Percentiles rank a stretch among this genome's conserved stretches.
These are phyloP conservation scores for Clusia tigrina DNA, from an alignment of 2,888 invertebrate genomes.

Conservation along the genomic window DNA sequence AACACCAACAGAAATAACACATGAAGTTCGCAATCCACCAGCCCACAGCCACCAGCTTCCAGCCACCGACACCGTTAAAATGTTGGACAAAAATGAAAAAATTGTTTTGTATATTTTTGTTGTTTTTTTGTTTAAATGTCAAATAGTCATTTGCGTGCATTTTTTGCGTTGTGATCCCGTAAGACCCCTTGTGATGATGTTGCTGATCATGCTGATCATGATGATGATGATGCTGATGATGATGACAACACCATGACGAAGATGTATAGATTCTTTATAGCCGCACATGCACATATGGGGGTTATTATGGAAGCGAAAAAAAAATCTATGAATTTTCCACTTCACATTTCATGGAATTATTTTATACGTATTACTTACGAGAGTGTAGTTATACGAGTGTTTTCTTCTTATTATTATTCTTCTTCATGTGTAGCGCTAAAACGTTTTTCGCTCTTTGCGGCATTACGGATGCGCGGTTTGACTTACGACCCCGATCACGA, in stretches of 20 bases:
- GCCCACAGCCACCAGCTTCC: background rate
- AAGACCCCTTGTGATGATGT: constrained; percentile 17
- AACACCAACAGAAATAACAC: constrained; percentile 29
- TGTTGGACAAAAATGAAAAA: too few relatives aligned
- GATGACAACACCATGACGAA: constrained; percentile 40
- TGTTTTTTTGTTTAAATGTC: constrained; percentile 9
- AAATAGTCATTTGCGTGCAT: constrained; percentile 16
- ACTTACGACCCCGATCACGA: constrained; percentile 34
- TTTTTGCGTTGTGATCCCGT: constrained; percentile 25
- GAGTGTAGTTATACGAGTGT: background rate
- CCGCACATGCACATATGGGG: constrained; percentile 17
- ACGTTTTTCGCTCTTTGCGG: too few relatives aligned
- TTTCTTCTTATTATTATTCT: constrained; percentile 14
- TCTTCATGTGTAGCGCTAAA: too few relatives aligned
- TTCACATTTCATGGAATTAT: constrained; percentile 26
- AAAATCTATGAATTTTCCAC: constrained; percentile 22
- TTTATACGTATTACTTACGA: constrained; percentile 15
- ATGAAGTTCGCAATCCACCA: constrained; percentile 27
- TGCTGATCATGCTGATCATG: constrained; percentile 29
- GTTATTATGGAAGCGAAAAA: constrained; percentile 18
- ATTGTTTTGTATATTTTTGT: too few relatives aligned
- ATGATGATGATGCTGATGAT: constrained; percentile 46
- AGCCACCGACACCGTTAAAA: constrained; percentile 11
- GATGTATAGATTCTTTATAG: constrained; percentile 49
- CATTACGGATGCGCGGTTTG: constrained; percentile 34